phyloP scores from a whole-genome alignment of 1,140 invertebrate genomes.

The Spodoptera litura region DNA sequence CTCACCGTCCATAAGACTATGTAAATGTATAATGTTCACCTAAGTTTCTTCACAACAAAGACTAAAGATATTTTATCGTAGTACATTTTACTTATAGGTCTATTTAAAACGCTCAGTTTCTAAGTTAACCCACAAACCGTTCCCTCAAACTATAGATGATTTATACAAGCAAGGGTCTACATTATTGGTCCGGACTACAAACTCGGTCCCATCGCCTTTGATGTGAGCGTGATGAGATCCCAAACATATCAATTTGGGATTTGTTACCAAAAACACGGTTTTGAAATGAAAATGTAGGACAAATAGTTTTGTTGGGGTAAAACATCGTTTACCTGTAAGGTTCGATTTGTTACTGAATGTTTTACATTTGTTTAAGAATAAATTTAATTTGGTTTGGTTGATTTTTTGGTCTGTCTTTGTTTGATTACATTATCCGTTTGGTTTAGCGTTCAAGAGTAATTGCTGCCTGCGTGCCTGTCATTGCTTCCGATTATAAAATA shows the following conservation, averaged over 20 bases:
- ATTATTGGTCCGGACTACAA: slow-evolving; percentile 74
- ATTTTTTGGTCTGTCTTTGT: no score
- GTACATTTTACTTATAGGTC: neutral
- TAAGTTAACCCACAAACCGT: neutral
- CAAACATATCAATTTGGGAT: slow-evolving; percentile 74
- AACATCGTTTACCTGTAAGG: slow-evolving; percentile 28
- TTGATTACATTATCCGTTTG: no score
- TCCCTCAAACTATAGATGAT: slow-evolving; percentile 67
- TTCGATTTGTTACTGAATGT: neutral
- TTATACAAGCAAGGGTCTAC: slow-evolving; percentile 70
- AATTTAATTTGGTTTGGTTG: no score
- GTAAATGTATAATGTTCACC: no score
- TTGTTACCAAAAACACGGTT: slow-evolving; percentile 49
- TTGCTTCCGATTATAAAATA: no score
- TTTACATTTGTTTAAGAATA: no score
- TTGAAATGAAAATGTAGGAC: slow-evolving; percentile 30
- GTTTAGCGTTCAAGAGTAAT: no score
- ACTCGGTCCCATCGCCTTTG: slow-evolving; percentile 66
- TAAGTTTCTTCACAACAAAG: no score
- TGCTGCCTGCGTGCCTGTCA: no score
- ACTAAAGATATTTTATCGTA: no score
- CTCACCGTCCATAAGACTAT: no score
- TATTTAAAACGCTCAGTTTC: slow-evolving; percentile 7
- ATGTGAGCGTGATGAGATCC: slow-evolving; percentile 64
- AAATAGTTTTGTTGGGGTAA: slow-evolving; percentile 16